Percentiles rank a stretch among this genome's conserved stretches.
phyloP scores from a whole-genome alignment of 2,888 invertebrate species.

The Leucophora obtusa region DNA sequence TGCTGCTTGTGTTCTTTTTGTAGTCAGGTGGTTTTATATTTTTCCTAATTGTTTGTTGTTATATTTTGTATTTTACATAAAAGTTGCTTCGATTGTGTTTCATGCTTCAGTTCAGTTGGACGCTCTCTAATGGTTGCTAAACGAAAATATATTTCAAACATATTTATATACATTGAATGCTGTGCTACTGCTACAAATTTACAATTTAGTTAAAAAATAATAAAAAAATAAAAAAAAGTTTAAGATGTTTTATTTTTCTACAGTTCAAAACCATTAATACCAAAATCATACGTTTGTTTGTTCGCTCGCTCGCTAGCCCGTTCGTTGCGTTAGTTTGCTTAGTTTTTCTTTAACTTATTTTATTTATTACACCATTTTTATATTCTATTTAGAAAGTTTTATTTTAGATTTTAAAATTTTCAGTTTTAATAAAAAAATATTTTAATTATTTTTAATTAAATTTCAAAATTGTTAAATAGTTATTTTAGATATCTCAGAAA shows the following conservation, averaged over 20 bases:
- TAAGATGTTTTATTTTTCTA: slow-evolving; percentile 32
- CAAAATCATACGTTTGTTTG: slow-evolving; percentile 39
- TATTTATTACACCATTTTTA: not conserved
- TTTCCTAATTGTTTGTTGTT: slow-evolving; percentile 14
- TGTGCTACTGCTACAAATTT: slow-evolving; percentile 40
- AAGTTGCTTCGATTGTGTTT: slow-evolving; percentile 57
- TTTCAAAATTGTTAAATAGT: too few relatives aligned
- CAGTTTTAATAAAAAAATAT: too few relatives aligned
- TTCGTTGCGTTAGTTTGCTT: slow-evolving; percentile 27
- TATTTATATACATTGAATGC: slow-evolving; percentile 36
- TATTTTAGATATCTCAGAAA: too few relatives aligned
- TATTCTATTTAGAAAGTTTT: not conserved
- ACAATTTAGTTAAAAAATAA: slow-evolving; percentile 10
- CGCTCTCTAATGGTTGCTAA: slow-evolving; percentile 36
- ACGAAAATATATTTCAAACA: not conserved
- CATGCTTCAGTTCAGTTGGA: slow-evolving; percentile 49
- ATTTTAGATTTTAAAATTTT: not conserved
- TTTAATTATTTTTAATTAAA: too few relatives aligned
- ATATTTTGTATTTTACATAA: slow-evolving; percentile 9
- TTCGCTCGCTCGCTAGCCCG: slow-evolving; percentile 24
- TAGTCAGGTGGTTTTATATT: slow-evolving; percentile 11
- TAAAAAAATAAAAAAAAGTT: not conserved
- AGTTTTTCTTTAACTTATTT: slow-evolving; percentile 12
- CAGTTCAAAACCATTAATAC: slow-evolving; percentile 24
- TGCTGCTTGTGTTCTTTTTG: slow-evolving; percentile 9